Conservation (phyloP, 2,888 invertebrate species). For the Druceiella hillmani region DNA sequence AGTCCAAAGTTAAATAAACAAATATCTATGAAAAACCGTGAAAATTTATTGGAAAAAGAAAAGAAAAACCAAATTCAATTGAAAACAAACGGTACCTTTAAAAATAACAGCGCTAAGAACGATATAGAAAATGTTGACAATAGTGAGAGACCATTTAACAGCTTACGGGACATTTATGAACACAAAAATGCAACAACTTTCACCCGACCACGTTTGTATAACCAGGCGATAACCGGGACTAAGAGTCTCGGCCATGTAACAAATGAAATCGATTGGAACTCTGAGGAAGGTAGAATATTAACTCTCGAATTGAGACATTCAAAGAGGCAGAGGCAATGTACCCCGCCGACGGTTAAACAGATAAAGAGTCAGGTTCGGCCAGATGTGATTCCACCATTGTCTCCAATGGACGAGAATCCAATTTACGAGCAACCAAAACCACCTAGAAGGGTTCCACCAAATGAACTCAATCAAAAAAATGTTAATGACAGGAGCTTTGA, state of each 20-base stretch:
- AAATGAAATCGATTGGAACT: constrained; percentile 37
- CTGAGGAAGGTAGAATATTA: constrained; percentile 57
- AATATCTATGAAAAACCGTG: constrained; percentile 34
- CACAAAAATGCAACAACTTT: constrained; percentile 50
- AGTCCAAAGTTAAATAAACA: constrained; percentile 36
- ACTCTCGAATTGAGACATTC: constrained; percentile 70
- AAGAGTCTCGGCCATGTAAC: constrained; percentile 33
- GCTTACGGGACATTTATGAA: constrained; percentile 70
- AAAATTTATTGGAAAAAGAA: constrained; percentile 28
- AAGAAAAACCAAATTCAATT: constrained; percentile 54
- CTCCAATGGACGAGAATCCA: constrained; percentile 46
- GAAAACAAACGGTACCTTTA: constrained; percentile 66
- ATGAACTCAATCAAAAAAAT: constrained; percentile 59
- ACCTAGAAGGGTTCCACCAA: constrained; percentile 46
- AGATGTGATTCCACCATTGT: constrained; percentile 62
- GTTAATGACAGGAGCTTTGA: constrained; percentile 59
- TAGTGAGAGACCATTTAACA: constrained; percentile 61
- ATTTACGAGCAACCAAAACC: constrained; percentile 59
- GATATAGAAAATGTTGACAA: too few relatives aligned
- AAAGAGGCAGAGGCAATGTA: constrained; percentile 62
- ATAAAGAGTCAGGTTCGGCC: constrained; percentile 52
- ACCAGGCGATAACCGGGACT: constrained; percentile 32
- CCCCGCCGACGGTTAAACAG: constrained; percentile 46
- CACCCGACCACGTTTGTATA: constrained; percentile 37
- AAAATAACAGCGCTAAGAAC: constrained; percentile 48